These are phyloP conservation scores for Sinocyclocheilus grahami DNA, from an alignment of 2,113 vertebrate species.

Conservation along the genomic window DNA sequence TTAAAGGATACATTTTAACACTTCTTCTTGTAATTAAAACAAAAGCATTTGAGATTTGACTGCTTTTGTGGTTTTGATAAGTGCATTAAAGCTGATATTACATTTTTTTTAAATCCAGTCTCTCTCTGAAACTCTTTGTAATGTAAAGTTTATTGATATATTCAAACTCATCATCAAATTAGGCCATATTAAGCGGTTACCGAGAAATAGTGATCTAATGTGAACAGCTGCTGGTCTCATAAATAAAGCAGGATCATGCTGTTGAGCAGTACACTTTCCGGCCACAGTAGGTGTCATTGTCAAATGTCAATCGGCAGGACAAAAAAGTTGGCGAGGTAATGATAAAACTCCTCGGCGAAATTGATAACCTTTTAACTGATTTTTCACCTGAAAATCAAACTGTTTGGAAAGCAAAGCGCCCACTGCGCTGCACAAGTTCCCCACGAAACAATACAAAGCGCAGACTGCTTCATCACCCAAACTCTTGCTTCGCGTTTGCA, in stretches of 20 bases:
- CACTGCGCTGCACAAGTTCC: slow-evolving; percentile 71
- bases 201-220: not conserved
- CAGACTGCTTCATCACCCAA: slow-evolving; percentile 44
- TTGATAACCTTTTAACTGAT: not conserved
- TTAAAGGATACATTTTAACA: too few species aligned
- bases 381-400: slow-evolving; percentile 76
- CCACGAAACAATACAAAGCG: slow-evolving; percentile 75
- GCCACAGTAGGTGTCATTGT: not conserved
- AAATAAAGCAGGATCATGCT: not conserved
- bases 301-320: not conserved
- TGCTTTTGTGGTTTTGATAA: too few species aligned
- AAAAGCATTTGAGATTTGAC: too few species aligned
- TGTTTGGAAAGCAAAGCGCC: slow-evolving; percentile 78
- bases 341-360: not conserved
- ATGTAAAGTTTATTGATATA: too few species aligned
- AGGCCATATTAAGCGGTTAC: not conserved
- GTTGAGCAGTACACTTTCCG: not conserved
- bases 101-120: too few species aligned
- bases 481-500: slow-evolving; percentile 57
- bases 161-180: too few species aligned
- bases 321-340: not conserved
- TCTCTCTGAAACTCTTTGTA: too few species aligned
- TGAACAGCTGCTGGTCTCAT: not conserved
- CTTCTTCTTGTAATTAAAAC: too few species aligned
- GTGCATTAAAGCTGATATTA: too few species aligned